Evolutionary conservation across 1,140 invertebrate species (phyloP), one percentile per base, ranked within the genome.

Genomic region (Rhysida immarginata): DNA sequence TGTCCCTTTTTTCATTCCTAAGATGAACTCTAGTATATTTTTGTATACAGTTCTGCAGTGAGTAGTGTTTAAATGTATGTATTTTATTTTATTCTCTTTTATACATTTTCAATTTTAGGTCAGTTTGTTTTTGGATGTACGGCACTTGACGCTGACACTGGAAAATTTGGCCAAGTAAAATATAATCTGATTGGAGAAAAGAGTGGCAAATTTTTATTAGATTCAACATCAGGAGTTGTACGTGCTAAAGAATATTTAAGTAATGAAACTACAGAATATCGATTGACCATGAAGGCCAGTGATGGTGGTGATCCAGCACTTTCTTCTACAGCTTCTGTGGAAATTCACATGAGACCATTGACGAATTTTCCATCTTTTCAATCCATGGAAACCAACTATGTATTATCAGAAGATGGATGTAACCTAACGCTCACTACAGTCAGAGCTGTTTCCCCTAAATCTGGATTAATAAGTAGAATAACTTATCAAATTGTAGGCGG

Each of bases 41-140:
- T n/a, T n/a, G n/a, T n/a, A n/a, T n/a, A n/a, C n/a, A n/a, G n/a
- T n/a, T n/a, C n/a, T n/a, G n/a, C n/a, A n/a, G n/a, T n/a, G n/a
- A n/a, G n/a, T n/a, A n/a, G n/a, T n/a, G n/a, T n/a, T n/a, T n/a
- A n/a, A n/a, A n/a, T n/a, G n/a, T n/a, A n/a, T n/a, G n/a, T n/a
- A n/a, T n/a, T n/a, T n/a, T n/a, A n/a, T n/a, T n/a, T n/a, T n/a
- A n/a, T n/a, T n/a, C n/a, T 61, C 2, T 59, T 44, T n/a, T 50
- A 26, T 24, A 58, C 18, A 42, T 35, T 62, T 55, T 51, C 49
- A 49, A 21, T 63, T 65, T 54, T 57, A 76, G 78, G 77, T 20
- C 73, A 79, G 63, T 94, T 93, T 71, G 85, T 95, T 18, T 90
- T 90, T 70, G 89, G 88, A 13, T 84, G 85, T 0, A 82, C 81